Conservation (phyloP, 2,888 invertebrate genomes). For the Celastrina argiolus region DNA sequence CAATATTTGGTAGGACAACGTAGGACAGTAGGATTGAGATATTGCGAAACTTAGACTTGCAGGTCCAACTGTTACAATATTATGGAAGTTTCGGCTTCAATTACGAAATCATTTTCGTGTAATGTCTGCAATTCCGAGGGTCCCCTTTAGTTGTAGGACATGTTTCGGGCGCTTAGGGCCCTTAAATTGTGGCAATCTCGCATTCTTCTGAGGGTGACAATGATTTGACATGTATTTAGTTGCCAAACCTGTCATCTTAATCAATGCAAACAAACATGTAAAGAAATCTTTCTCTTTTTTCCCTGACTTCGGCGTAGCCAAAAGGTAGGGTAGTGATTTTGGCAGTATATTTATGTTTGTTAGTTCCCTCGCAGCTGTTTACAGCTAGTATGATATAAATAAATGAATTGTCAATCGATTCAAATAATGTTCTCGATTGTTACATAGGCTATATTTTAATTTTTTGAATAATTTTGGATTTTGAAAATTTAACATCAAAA, state of each 20-base stretch:
- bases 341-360: too few species aligned
- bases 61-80: conserved; percentile 11
- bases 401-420: too few species aligned
- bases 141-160: neutral
- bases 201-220: neutral
- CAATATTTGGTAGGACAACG: neutral
- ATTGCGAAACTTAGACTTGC: neutral
- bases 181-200: neutral
- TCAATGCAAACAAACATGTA: too few species aligned
- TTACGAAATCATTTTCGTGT: neutral
- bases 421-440: too few species aligned
- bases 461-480: too few species aligned
- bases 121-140: neutral
- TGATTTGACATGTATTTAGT: neutral
- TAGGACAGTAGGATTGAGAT: neutral
- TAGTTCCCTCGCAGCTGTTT: too few species aligned
- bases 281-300: too few species aligned
- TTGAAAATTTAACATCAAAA: too few species aligned
- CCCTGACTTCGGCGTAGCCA: too few species aligned
- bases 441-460: too few species aligned
- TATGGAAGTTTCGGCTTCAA: neutral
- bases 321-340: too few species aligned
- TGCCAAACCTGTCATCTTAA: neutral
- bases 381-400: too few species aligned
- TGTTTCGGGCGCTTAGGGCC: neutral